Conservation (phyloP, 2,888 invertebrate genomes). For the Ophion ventricosus region DNA sequence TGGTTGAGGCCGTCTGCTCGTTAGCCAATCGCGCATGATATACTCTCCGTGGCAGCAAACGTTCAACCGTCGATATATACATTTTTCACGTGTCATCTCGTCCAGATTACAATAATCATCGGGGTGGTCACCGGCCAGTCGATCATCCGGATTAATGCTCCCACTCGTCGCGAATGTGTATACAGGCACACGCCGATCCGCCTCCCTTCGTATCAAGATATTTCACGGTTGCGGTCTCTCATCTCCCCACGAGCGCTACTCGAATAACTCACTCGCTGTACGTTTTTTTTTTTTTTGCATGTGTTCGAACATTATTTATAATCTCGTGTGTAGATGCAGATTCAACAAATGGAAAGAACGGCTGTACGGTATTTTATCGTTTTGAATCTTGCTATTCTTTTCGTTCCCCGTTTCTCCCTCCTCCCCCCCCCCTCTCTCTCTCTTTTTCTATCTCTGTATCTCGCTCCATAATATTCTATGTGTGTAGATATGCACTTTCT, state of each 20-base stretch:
- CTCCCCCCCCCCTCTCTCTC: background rate
- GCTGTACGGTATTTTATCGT: slow-evolving; percentile 28
- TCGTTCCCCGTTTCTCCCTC: background rate
- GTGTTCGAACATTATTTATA: slow-evolving; percentile 11
- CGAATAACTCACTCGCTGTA: slow-evolving; percentile 26
- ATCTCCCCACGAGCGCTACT: slow-evolving; percentile 7
- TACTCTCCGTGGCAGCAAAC: background rate
- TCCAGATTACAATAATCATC: slow-evolving; percentile 63
- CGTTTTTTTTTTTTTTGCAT: slow-evolving; percentile 32
- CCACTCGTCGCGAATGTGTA: slow-evolving; percentile 37
- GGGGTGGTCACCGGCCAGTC: slow-evolving; percentile 60
- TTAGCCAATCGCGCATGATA: background rate
- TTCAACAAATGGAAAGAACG: slow-evolving; percentile 10
- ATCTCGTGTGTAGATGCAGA: background rate
- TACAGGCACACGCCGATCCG: slow-evolving; percentile 29
- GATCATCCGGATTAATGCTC: slow-evolving; percentile 64
- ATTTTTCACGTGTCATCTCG: slow-evolving; percentile 67
- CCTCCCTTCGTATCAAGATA: slow-evolving; percentile 56
- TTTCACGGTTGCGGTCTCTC: slow-evolving; percentile 23
- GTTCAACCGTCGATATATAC: slow-evolving; percentile 20
- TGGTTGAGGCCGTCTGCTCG: background rate
- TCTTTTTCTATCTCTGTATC: too few species aligned
- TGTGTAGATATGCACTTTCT: slow-evolving; percentile 48
- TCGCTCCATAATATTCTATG: too few species aligned
- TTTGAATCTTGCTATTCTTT: background rate